These are phyloP conservation scores for Aselliscus stoliczkanus DNA, from an alignment of 2,797 vertebrate genomes.

Conservation along the genomic window DNA sequence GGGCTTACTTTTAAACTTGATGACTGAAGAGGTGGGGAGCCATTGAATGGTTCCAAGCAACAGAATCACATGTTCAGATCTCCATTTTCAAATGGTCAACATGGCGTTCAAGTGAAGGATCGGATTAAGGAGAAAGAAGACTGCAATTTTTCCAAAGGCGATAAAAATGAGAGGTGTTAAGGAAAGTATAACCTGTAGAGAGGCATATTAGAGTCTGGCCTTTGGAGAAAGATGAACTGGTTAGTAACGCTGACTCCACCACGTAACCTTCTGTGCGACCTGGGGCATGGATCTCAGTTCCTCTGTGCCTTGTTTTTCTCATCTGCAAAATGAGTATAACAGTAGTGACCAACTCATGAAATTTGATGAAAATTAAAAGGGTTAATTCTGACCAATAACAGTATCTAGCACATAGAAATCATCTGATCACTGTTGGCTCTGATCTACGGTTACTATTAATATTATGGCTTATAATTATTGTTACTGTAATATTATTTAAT, in stretches of 20 bases:
- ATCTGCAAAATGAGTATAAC: neutral
- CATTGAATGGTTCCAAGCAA: neutral
- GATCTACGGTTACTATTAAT: neutral
- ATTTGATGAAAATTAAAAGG: neutral
- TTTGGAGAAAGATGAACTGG: neutral
- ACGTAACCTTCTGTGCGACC: neutral
- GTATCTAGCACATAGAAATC: neutral
- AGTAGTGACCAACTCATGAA: neutral
- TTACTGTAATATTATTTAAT: neutral
- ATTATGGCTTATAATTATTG: neutral
- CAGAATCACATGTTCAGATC: neutral
- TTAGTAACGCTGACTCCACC: neutral
- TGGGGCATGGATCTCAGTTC: neutral
- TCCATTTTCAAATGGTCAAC: neutral
- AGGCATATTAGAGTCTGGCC: neutral
- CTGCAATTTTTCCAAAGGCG: neutral
- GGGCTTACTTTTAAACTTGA: neutral
- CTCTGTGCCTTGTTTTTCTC: neutral
- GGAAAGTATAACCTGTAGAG: neutral
- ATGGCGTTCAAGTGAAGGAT: neutral
- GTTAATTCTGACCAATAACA: neutral
- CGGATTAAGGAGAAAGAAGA: neutral
- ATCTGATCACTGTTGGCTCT: neutral
- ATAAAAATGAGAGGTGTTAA: neutral
- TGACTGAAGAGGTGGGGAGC: neutral